Evolutionary conservation across 2,113 vertebrate genomes (phyloP).

Genomic region (Macaca mulatta): DNA sequence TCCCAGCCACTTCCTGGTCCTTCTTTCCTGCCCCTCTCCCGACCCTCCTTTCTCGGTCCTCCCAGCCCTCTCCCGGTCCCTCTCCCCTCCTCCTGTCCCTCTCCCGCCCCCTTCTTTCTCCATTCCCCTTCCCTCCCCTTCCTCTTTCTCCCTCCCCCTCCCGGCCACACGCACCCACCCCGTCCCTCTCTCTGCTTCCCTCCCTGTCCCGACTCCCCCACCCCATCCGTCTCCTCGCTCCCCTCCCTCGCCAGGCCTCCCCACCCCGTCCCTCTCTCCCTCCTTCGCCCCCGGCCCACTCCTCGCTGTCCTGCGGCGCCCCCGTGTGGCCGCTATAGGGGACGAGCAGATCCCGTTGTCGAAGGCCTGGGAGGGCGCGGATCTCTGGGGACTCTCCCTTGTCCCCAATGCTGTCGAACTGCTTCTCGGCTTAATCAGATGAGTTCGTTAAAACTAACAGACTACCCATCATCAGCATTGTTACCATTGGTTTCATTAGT

Average conservation of each 20-base stretch:
- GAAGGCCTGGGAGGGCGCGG: not conserved
- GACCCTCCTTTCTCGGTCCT: too few relatives aligned
- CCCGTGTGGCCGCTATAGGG: not conserved
- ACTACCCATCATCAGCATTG: not conserved
- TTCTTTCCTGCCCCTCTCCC: too few relatives aligned
- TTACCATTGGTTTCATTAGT: too few relatives aligned
- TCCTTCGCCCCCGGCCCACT: too few relatives aligned
- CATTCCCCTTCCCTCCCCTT: not conserved
- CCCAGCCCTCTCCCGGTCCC: too few relatives aligned
- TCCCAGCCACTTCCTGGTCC: too few relatives aligned
- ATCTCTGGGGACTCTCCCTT: not conserved
- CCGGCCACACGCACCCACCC: too few relatives aligned
- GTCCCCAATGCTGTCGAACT: accelerated
- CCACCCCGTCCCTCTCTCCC: not conserved
- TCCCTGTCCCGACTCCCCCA: not conserved
- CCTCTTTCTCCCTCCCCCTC: not conserved
- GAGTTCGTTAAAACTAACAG: not conserved
- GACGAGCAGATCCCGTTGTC: not conserved
- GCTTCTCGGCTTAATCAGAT: not conserved
- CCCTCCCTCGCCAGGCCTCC: not conserved
- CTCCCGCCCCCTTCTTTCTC: not conserved
- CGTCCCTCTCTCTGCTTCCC: too few relatives aligned
- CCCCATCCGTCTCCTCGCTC: accelerated
- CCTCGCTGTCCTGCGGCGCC: not conserved
- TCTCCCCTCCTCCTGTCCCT: not conserved